Conservation (phyloP, 1,140 invertebrate genomes). For the Periplaneta americana region DNA sequence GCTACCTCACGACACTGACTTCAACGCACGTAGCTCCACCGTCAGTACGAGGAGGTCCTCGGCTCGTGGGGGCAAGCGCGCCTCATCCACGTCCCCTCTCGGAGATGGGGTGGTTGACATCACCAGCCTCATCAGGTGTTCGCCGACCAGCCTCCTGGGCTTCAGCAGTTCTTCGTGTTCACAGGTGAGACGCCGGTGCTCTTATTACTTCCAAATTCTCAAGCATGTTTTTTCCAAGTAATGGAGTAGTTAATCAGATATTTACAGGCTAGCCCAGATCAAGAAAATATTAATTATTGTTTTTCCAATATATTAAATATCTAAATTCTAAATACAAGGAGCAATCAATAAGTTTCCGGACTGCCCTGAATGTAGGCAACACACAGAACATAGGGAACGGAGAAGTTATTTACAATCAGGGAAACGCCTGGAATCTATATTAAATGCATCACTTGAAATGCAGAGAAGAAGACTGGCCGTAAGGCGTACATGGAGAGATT, state of each 20-base stretch:
- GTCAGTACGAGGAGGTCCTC: neutral
- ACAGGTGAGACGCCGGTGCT: neutral
- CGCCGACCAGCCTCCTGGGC: constrained; percentile 8
- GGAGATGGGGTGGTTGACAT: neutral
- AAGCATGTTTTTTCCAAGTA: too few relatives aligned
- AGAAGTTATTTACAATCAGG: too few relatives aligned
- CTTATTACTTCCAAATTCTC: too few relatives aligned
- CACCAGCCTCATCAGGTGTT: constrained; percentile 6
- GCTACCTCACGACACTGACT: neutral
- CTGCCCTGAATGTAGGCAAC: too few relatives aligned
- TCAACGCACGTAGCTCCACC: neutral
- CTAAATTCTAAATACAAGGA: too few relatives aligned
- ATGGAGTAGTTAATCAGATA: too few relatives aligned
- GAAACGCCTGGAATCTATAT: too few relatives aligned
- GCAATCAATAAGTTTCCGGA: too few relatives aligned
- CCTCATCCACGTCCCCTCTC: neutral
- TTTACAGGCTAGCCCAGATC: neutral
- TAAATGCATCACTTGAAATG: too few relatives aligned
- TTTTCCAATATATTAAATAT: neutral
- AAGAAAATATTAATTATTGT: neutral
- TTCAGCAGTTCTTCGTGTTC: constrained; percentile 1
- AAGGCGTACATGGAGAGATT: too few relatives aligned
- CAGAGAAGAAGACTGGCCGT: too few relatives aligned
- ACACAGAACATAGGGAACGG: too few relatives aligned
- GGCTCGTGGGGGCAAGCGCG: neutral